Base-by-base conservation (phyloP, 2,797 vertebrate genomes). In the Tarsius wallacei region DNA sequence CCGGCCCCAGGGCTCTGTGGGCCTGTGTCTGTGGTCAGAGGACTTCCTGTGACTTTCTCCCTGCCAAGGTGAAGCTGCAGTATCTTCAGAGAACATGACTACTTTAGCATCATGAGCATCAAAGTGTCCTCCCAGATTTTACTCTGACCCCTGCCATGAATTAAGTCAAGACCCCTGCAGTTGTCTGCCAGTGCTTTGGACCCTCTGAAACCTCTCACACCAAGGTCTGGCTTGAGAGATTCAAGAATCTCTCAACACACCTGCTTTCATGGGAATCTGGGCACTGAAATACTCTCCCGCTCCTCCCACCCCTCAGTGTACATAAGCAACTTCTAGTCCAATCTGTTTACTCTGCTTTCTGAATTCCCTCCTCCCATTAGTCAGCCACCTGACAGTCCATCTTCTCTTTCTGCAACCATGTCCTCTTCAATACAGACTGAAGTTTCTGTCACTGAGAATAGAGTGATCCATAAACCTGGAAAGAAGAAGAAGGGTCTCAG, bases 381-480 rank as follows among this genome's bases (percentile, higher is more conserved):
- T 74, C 42, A 68, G 16, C 59, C 66, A 17, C 31, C 14, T 1
- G 68, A 70, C 22, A 31, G 53, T 91, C 74, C 81, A 26, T 87
- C 59, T 59, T 77, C 63, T 92, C 57, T 66, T 49, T 87, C 49
- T 78, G 70, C 33, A 66, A 33, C 77, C 12, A 4, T 4, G 26
- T 73, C 86, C 26, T 95, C 21, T 28, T 97, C 98, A 99, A 90
- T 99, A 99, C 24, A 98, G 96, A 95, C 95, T 98, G 98, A 99
- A 99, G 59, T 96, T 96, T n/a, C 82, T 98, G 97, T 99, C 96
- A 2, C 64, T 98, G 97, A 97, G 68, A 91, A 97, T 95, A 98
- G 98, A 98, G 85, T 99, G 98, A 55, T 98, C 94, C 96, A 98
- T 98, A 98, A 99, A 99, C 98, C 99, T 99, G 98, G 61, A 96